Base-by-base conservation (phyloP, 2,888 invertebrate genomes). In the Horisme vitalbata region DNA sequence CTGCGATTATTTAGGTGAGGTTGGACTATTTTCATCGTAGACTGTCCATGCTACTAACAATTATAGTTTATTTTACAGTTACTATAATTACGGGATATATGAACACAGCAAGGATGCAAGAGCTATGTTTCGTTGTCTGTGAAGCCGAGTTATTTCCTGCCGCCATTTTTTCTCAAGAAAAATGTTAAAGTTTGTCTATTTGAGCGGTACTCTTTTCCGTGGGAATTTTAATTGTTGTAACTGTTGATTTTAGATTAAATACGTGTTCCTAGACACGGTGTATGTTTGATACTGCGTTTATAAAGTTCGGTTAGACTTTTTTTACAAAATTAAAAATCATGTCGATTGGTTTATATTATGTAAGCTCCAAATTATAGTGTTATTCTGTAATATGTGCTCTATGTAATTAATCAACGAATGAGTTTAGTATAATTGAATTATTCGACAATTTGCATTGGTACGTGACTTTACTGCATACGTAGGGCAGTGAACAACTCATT, bases 71-170 rank as follows among this genome's bases (percentile, higher is more conserved):
- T 18, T 1, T 6, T 18, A 18, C 18, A 18, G 81, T 83, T 79
- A 79, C 63, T 58, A 66, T 86, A 85, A 87, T 82, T 78, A 75
- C 79, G 78, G 83, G 80, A 83, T 79, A 83, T 80, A 80, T 83
- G 78, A 80, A 74, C 60, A 46, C 61, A 56, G 55, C 71, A 73
- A 81, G 75, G 80, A 75, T 80, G 73, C 31, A 20, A 27, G 37
- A 41, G 44, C 59, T 45, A 49, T 34, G 4, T 12, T 26, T 21
- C 43, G 12, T 48, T 41, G 34, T 38, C 51, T 11, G 34, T 44
- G 24, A 47, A 61, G 68, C 74, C 71, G 70, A 70, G 64, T 68
- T 72, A 67, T 74, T 79, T 84, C 83, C 83, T 79, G 80, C 68
- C 68, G 21, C 66, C 63, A 61, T 59, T 68, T 75, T 76, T 49